Conservation (phyloP, 2,888 invertebrate species). For the Megamerina dolium region DNA sequence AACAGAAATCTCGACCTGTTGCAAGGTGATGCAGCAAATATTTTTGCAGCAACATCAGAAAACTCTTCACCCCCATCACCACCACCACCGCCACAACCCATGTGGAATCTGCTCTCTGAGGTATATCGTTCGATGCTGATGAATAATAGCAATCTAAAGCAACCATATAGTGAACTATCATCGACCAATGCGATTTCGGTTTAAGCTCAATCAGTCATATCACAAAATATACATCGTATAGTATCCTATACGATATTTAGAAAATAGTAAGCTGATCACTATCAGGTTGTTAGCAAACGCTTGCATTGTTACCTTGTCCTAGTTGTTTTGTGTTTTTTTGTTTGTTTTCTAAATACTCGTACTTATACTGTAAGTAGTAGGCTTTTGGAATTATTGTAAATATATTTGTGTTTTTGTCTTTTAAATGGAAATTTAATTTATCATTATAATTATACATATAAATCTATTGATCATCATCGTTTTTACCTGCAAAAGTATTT, state of each 20-base stretch:
- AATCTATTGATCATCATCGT: constrained; percentile 26
- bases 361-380: too few species aligned
- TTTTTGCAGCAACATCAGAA: constrained; percentile 1
- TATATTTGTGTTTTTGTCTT: too few species aligned
- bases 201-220: constrained; percentile 18
- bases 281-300: too few species aligned
- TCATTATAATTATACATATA: constrained; percentile 31
- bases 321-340: too few species aligned
- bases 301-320: constrained; percentile 41
- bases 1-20: constrained; percentile 11
- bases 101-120: constrained; percentile 47
- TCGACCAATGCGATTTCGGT: constrained; percentile 46
- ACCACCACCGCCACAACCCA: constrained; percentile 25
- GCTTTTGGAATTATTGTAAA: too few species aligned
- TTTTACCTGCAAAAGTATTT: constrained; percentile 39
- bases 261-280: too few species aligned
- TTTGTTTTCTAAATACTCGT: too few species aligned
- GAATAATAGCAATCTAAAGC: constrained; percentile 29
- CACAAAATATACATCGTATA: too few species aligned
- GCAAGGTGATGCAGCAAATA: constrained; percentile 9
- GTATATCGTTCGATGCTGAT: constrained; percentile 47
- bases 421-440: too few species aligned
- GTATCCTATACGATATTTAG: too few species aligned
- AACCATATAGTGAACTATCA: constrained; percentile 35
- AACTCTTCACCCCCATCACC: constrained; percentile 5